Conservation (phyloP, 2,888 invertebrate genomes). For the Minunthozetes semirufus region DNA sequence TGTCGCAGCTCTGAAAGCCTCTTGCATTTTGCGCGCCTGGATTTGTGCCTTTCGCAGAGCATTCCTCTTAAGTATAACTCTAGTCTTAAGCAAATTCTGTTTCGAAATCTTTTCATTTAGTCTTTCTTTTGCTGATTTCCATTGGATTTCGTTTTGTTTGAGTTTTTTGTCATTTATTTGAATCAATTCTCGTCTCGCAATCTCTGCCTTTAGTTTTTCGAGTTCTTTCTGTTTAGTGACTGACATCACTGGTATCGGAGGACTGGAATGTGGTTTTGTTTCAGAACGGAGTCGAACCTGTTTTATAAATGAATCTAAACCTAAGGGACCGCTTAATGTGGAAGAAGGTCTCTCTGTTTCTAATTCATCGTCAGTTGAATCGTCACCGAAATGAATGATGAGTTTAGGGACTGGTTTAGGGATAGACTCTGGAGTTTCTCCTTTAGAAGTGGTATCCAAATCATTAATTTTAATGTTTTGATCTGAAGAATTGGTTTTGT, state of each 20-base stretch:
- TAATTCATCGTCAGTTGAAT: slow-evolving; percentile 22
- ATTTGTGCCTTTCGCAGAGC: background rate
- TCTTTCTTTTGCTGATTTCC: background rate
- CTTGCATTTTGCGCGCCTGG: slow-evolving; percentile 26
- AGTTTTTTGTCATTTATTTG: slow-evolving; percentile 4
- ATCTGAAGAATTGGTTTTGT: background rate
- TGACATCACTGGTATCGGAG: background rate
- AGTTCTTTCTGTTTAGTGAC: slow-evolving; percentile 33
- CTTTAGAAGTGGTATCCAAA: background rate
- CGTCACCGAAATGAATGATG: slow-evolving; percentile 27
- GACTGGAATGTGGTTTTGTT: background rate
- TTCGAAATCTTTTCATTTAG: slow-evolving; percentile 13
- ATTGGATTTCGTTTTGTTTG: slow-evolving; percentile 15
- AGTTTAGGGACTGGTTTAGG: background rate
- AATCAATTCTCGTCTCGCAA: slow-evolving; percentile 26
- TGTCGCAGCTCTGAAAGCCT: slow-evolving; percentile 23
- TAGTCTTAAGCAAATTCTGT: slow-evolving; percentile 7
- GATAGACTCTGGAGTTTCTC: background rate
- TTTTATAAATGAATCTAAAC: slow-evolving; percentile 29
- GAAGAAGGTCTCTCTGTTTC: background rate
- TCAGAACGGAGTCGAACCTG: background rate
- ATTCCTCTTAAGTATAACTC: slow-evolving; percentile 6
- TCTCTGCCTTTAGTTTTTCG: slow-evolving; percentile 33
- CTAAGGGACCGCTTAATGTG: background rate
- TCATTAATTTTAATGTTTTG: background rate